Evolutionary conservation across 2,113 vertebrate genomes (phyloP).

Genomic region (Hydropotes inermis): DNA sequence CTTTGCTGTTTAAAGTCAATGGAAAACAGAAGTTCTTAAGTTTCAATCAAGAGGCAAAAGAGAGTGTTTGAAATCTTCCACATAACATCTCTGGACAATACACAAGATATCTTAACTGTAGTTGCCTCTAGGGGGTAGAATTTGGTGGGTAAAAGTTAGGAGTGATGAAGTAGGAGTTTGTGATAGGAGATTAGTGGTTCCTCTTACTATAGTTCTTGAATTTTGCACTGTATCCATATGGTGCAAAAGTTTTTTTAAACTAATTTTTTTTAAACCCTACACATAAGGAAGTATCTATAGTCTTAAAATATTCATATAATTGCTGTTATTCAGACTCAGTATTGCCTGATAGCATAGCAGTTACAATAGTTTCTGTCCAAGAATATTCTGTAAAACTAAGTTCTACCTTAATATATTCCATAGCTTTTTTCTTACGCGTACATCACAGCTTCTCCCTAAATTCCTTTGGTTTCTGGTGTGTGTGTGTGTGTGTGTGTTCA

Average conservation of each 20-base stretch:
- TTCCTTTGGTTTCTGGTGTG: neutral
- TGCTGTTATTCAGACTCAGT: neutral
- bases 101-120: neutral
- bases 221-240: neutral
- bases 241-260: neutral
- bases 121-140: neutral
- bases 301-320: neutral
- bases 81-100: neutral
- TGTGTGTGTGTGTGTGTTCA: neutral
- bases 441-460: neutral
- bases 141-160: neutral
- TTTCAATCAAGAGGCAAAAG: neutral
- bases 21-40: neutral
- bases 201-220: neutral
- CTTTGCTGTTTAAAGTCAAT: neutral
- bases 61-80: neutral
- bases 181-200: neutral
- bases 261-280: neutral
- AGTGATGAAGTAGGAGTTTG: neutral
- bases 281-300: neutral
- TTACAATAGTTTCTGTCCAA: constrained; percentile 1
- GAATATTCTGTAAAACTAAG: neutral
- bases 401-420: neutral
- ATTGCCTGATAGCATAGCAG: neutral
- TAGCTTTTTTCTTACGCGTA: neutral